Evolutionary conservation across 2,797 vertebrate species (phyloP).

Genomic region (Zenarchopterus dispar): DNA sequence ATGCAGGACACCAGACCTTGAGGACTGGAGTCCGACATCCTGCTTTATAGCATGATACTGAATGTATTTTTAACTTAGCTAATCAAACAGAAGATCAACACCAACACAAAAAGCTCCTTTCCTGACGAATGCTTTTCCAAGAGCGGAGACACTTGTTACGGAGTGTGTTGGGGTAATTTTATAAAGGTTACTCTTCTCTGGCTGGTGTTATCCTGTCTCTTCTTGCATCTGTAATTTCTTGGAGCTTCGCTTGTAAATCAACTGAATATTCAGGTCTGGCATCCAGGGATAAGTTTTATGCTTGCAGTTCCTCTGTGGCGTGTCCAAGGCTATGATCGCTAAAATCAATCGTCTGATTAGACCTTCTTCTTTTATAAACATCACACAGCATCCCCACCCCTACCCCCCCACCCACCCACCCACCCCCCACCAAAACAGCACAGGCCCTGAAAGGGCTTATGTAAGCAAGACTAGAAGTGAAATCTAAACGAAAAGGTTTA

Average conservation of each 20-base stretch:
- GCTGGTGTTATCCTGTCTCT: neutral
- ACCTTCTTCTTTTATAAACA: slow-evolving; percentile 1
- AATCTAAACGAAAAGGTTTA: neutral
- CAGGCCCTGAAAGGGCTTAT: neutral
- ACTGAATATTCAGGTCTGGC: neutral
- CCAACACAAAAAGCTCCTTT: too few relatives aligned
- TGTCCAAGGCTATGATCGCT: too few relatives aligned
- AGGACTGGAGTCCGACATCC: too few relatives aligned
- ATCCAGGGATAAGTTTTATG: neutral
- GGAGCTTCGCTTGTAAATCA: neutral
- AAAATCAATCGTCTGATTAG: too few relatives aligned
- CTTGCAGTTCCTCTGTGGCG: neutral
- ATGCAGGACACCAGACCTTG: too few relatives aligned
- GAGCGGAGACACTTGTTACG: neutral
- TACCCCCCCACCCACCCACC: too few relatives aligned
- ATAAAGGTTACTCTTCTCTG: neutral
- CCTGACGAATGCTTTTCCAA: too few relatives aligned
- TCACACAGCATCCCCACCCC: neutral
- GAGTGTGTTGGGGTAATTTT: neutral
- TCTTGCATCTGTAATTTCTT: too few relatives aligned
- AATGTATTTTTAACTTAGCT: too few relatives aligned
- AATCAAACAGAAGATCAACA: too few relatives aligned
- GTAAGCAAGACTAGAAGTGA: neutral
- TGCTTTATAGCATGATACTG: too few relatives aligned
- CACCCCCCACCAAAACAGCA: neutral